Percentiles rank a stretch among this genome's conserved stretches.
These are phyloP conservation scores for Zaprionus capensis DNA, from an alignment of 1,140 invertebrate genomes.

Conservation along the genomic window DNA sequence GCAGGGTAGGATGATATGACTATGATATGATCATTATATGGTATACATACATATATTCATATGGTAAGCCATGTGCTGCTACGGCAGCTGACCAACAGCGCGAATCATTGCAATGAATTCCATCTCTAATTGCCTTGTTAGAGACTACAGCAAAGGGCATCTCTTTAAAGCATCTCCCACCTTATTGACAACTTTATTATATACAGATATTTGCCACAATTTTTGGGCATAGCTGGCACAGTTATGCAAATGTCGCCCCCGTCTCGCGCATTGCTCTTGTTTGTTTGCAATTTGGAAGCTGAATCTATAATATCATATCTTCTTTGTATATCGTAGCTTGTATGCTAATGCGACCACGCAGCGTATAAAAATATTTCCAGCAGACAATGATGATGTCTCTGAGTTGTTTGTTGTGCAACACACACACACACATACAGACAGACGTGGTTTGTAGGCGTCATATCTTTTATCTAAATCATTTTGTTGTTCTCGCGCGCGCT, in stretches of 20 bases:
- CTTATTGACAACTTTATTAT: conserved; percentile 23
- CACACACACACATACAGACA: conserved; percentile 21
- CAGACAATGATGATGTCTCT: not conserved
- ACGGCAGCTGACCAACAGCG: conserved; percentile 28
- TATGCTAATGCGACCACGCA: conserved; percentile 65
- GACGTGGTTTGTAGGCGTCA: conserved; percentile 64
- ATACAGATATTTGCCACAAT: conserved; percentile 32
- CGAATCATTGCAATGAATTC: not conserved
- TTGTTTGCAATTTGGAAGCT: conserved; percentile 67
- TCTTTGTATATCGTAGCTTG: not conserved
- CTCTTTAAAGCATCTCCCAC: conserved; percentile 1
- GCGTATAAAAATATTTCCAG: conserved; percentile 22
- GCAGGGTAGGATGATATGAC: not conserved
- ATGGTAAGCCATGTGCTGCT: not conserved
- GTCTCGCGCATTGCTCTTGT: conserved; percentile 45
- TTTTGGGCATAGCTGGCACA: conserved; percentile 29
- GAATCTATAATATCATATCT: conserved; percentile 52
- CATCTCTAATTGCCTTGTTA: conserved; percentile 44
- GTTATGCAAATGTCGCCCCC: conserved; percentile 46
- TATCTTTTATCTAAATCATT: conserved; percentile 61
- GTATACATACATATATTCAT: too few relatives aligned
- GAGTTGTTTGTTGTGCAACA: conserved; percentile 3
- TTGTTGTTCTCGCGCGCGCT: conserved; percentile 33
- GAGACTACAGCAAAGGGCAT: not conserved
- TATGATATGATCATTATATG: not conserved